phyloP scores from a whole-genome alignment of 2,113 vertebrate genomes.

The Spea bombifrons region DNA sequence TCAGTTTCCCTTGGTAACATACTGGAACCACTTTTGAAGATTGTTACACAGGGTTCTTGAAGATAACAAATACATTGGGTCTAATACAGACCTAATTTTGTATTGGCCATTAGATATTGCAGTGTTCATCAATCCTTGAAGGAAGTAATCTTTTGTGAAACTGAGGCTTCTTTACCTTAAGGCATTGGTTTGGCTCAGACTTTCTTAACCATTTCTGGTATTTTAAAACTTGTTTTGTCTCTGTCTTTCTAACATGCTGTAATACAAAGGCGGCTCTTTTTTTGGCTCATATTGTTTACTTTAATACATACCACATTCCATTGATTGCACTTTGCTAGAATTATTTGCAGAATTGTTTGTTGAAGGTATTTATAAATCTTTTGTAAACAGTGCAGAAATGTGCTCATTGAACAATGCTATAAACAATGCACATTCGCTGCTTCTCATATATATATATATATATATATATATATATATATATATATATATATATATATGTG shows the following conservation, averaged over 20 bases:
- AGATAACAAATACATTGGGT: slow-evolving; percentile 16
- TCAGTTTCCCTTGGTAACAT: slow-evolving; percentile 16
- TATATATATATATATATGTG: too few species aligned
- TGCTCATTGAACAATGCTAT: neutral
- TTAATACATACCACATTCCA: neutral
- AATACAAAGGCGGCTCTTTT: neutral
- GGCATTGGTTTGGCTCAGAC: slow-evolving; percentile 1
- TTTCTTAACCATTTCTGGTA: slow-evolving; percentile 17
- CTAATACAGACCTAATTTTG: slow-evolving; percentile 14
- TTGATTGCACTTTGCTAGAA: neutral
- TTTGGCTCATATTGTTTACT: neutral
- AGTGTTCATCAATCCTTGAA: slow-evolving; percentile 36
- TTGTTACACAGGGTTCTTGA: neutral
- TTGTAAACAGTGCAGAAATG: neutral
- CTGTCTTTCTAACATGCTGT: neutral
- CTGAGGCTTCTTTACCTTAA: slow-evolving; percentile 16
- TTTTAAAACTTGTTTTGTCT: neutral
- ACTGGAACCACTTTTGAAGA: neutral
- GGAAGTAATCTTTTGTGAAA: neutral
- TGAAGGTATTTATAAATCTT: neutral
- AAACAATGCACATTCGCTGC: neutral
- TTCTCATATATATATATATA: neutral
- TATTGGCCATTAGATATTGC: slow-evolving; percentile 14
- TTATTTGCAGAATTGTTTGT: neutral
- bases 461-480: neutral